Evolutionary conservation across 2,888 invertebrate genomes (phyloP).

Genomic region (Mythimna pallens): DNA sequence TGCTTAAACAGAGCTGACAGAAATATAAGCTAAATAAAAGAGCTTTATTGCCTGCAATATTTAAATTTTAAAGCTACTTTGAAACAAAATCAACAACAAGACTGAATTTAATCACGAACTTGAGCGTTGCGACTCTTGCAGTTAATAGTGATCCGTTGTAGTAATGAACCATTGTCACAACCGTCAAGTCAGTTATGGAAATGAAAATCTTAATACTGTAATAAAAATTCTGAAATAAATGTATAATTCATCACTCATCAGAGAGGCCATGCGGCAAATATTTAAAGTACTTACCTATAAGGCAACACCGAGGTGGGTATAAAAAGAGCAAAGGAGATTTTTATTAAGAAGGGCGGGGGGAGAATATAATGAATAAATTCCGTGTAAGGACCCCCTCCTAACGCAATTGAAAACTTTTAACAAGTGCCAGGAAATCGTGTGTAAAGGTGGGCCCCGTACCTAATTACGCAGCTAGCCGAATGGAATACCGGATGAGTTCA

Average conservation of each 20-base stretch:
- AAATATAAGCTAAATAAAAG: background rate
- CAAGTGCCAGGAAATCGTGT: conserved; percentile 90
- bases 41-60: background rate
- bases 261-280: conserved; percentile 87
- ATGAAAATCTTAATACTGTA: conserved; percentile 73
- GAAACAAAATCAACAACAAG: background rate
- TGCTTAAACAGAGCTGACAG: background rate
- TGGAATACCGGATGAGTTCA: conserved; percentile 87
- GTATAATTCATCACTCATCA: conserved; percentile 88
- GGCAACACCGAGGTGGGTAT: conserved; percentile 78
- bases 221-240: conserved; percentile 83
- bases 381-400: conserved; percentile 85
- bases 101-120: background rate
- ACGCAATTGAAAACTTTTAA: conserved; percentile 91
- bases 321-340: conserved; percentile 86
- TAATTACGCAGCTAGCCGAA: conserved; percentile 84
- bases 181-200: conserved; percentile 67
- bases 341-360: conserved; percentile 85
- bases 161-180: conserved; percentile 59
- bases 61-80: background rate
- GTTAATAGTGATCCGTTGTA: conserved; percentile 26
- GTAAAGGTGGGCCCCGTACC: conserved; percentile 87
- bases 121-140: background rate
- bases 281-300: conserved; percentile 87
- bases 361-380: conserved; percentile 90